Evolutionary conservation across 2,113 vertebrate genomes (phyloP).

Genomic region (Psilopogon haemacephalus): DNA sequence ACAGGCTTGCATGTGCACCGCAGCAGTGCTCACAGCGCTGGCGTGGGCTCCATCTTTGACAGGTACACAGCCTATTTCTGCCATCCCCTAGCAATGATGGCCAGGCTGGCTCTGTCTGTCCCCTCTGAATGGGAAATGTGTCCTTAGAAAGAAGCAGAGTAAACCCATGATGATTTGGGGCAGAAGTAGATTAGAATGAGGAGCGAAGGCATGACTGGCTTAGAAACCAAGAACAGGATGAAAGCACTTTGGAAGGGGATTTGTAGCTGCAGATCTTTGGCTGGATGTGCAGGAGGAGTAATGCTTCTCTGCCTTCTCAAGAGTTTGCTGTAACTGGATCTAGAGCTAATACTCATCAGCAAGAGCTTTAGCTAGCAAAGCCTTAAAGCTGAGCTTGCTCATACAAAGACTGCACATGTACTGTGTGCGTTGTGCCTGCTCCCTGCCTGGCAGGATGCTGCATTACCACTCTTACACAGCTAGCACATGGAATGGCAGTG

Average conservation of each 20-base stretch:
- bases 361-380: background rate
- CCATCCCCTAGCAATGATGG: background rate
- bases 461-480: background rate
- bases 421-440: background rate
- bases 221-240: background rate
- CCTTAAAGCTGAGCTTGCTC: background rate
- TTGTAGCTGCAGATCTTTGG: background rate
- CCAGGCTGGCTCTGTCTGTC: background rate
- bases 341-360: background rate
- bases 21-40: conserved; percentile 93
- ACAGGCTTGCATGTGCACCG: conserved; percentile 92
- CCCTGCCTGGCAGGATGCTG: background rate
- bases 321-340: background rate
- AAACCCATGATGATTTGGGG: background rate
- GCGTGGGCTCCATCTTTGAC: conserved; percentile 96
- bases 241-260: background rate
- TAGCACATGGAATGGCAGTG: background rate
- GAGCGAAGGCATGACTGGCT: background rate
- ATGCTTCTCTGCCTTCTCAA: background rate
- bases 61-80: conserved; percentile 71
- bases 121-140: background rate
- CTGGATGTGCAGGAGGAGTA: background rate
- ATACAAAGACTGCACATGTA: accelerated
- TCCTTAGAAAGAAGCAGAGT: background rate
- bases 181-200: background rate